Conservation (phyloP, 2,888 invertebrate species). For the Drosophila histrio region DNA sequence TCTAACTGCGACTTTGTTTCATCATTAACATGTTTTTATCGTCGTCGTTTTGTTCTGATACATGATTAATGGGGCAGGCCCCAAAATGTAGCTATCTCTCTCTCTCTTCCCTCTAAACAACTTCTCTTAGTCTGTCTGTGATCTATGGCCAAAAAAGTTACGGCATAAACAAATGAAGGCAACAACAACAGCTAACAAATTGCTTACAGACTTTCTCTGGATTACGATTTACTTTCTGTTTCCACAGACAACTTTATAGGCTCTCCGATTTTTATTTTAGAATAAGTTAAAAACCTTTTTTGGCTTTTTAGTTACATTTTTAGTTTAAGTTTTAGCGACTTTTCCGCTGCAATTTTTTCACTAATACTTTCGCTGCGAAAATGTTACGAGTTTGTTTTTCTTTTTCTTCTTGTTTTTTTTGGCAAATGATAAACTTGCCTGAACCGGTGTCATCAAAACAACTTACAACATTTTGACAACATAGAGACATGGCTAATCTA, state of each 20-base stretch:
- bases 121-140: neutral
- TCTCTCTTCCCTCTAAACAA: neutral
- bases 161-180: constrained; percentile 63
- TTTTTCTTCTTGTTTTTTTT: constrained; percentile 17
- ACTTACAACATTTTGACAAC: constrained; percentile 26
- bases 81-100: constrained; percentile 1
- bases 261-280: constrained; percentile 34
- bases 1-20: constrained; percentile 13
- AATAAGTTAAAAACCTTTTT: constrained; percentile 53
- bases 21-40: constrained; percentile 60
- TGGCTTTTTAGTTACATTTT: constrained; percentile 13
- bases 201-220: constrained; percentile 62
- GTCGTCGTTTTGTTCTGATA: constrained; percentile 46
- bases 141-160: constrained; percentile 49
- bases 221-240: constrained; percentile 76
- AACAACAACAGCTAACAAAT: constrained; percentile 18
- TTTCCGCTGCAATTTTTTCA: constrained; percentile 41
- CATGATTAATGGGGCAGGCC: constrained; percentile 65
- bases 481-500: neutral
- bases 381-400: constrained; percentile 28
- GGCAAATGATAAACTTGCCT: constrained; percentile 29
- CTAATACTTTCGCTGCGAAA: constrained; percentile 63
- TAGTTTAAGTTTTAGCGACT: constrained; percentile 7
- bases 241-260: constrained; percentile 46
- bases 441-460: constrained; percentile 55